phyloP scores from a whole-genome alignment of 2,797 vertebrate species.

The Danio kyathit region DNA sequence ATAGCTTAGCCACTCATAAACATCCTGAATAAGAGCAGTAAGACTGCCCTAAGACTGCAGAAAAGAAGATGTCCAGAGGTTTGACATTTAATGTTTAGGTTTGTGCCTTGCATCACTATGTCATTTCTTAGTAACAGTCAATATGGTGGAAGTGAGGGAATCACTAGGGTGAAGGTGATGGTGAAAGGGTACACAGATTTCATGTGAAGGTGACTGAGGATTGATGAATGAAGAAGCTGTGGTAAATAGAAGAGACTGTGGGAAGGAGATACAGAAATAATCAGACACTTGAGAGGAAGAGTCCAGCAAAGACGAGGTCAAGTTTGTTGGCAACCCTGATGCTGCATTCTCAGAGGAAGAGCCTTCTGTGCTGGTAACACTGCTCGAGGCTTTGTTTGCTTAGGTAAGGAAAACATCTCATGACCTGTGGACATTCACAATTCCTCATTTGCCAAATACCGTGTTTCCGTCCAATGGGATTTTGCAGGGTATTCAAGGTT shows the following conservation, averaged over 20 bases:
- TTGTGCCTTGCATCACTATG: constrained; percentile 7
- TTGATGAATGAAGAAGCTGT: constrained; percentile 9
- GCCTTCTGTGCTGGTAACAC: neutral
- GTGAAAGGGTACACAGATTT: constrained; percentile 26
- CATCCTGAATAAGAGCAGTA: neutral
- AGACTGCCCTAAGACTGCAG: neutral
- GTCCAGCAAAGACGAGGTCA: constrained; percentile 35
- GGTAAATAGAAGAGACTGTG: constrained; percentile 3
- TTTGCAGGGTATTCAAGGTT: neutral
- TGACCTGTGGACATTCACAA: neutral
- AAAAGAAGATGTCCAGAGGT: neutral
- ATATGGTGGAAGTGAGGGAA: constrained; percentile 25
- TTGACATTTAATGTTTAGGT: neutral
- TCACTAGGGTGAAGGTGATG: constrained; percentile 13
- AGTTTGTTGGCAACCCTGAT: constrained; percentile 18
- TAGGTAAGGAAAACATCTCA: neutral
- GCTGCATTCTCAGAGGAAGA: constrained; percentile 13
- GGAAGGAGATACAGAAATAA: constrained; percentile 25
- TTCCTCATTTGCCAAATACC: neutral
- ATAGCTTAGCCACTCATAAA: neutral
- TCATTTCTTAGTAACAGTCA: constrained; percentile 22
- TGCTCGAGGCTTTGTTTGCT: constrained; percentile 1
- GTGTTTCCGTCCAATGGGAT: neutral
- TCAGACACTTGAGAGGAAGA: constrained; percentile 33
- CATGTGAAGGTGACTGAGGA: constrained; percentile 24